Evolutionary conservation across 30 jellyfish, hydroid and myxozoan species (phyloP).

Genomic region (Clytia hemisphaerica): DNA sequence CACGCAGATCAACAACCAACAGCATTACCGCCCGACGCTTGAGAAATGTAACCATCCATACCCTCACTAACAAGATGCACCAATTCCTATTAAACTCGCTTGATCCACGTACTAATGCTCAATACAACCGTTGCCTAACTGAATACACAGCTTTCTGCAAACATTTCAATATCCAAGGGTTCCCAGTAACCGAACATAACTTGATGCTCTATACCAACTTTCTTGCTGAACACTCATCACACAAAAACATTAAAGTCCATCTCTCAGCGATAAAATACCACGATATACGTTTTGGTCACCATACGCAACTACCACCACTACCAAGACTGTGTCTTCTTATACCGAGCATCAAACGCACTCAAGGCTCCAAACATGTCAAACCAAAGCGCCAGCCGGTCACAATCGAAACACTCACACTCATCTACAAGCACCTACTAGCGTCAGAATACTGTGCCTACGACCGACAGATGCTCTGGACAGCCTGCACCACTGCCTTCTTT

Average conservation of each 20-base stretch:
- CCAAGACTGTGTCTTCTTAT: background rate
- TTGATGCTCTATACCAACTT: background rate
- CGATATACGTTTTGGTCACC: background rate
- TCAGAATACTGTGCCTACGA: background rate
- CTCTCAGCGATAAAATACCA: background rate
- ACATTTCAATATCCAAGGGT: background rate
- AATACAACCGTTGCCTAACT: background rate
- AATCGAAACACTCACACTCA: background rate
- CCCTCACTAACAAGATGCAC: too few relatives aligned
- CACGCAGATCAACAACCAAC: constrained; percentile 4
- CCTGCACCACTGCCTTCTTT: too few relatives aligned
- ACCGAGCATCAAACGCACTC: background rate
- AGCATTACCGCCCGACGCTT: constrained; percentile 4
- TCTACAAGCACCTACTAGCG: background rate
- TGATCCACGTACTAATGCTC: background rate
- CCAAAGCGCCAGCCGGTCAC: background rate
- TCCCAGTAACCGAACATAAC: background rate
- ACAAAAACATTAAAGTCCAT: background rate
- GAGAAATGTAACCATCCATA: background rate
- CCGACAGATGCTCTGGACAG: background rate
- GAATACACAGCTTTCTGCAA: background rate
- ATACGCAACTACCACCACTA: background rate
- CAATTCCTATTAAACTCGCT: background rate
- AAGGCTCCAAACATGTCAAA: background rate
- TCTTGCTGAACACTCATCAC: background rate